Evolutionary conservation across 2,888 invertebrate species (phyloP).

Genomic region (Autographa pulchrina): DNA sequence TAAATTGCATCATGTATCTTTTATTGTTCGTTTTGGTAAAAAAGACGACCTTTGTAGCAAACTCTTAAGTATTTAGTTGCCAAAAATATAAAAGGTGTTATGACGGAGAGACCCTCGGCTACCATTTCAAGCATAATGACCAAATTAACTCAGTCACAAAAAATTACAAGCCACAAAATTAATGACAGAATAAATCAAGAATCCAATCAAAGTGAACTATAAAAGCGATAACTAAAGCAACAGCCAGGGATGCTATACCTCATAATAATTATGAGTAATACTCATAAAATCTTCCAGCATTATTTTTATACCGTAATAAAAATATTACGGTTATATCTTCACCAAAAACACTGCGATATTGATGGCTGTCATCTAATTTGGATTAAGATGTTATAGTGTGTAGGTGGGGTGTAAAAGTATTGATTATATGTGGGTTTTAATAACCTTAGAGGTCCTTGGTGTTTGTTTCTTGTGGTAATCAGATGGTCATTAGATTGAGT

Average conservation of each 20-base stretch:
- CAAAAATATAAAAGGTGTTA: too few species aligned
- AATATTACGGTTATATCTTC: conserved; percentile 60
- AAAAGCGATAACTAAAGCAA: conserved; percentile 52
- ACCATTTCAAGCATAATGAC: neutral
- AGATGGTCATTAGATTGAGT: neutral
- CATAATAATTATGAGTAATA: conserved; percentile 79
- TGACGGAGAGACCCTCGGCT: too few species aligned
- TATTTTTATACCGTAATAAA: conserved; percentile 78
- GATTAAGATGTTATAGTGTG: conserved; percentile 53
- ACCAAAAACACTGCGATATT: conserved; percentile 61
- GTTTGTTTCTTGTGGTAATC: neutral
- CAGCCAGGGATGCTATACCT: conserved; percentile 52
- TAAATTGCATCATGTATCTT: too few species aligned
- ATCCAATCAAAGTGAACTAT: conserved; percentile 66
- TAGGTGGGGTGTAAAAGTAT: conserved; percentile 41
- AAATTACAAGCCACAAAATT: conserved; percentile 12
- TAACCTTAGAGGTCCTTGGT: neutral
- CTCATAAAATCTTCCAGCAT: conserved; percentile 70
- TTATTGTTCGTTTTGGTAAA: too few species aligned
- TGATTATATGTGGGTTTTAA: conserved; percentile 40
- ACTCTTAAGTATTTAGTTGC: too few species aligned
- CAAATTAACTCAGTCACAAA: neutral
- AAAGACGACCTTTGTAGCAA: too few species aligned
- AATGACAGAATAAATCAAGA: conserved; percentile 57
- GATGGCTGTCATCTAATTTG: conserved; percentile 68